Base-by-base conservation (phyloP, 1,140 invertebrate genomes). In the Protaetia brevitarsis region DNA sequence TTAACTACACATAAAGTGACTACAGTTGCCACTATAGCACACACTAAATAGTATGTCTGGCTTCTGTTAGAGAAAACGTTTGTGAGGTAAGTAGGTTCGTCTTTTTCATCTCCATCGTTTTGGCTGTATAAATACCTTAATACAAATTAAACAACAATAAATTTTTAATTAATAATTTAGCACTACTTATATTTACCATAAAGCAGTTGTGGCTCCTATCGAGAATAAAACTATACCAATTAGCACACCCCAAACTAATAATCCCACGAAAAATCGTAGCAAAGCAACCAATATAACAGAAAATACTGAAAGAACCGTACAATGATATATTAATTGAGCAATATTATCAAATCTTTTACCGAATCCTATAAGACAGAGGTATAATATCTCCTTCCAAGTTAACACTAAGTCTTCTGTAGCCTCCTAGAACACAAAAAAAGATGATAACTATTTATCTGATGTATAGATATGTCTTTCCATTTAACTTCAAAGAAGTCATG, bases 191-290 rank as follows among this genome's bases (percentile, higher is more conserved):
- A 76, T 78, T 83, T 82, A 88, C 91, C 91, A 93, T 30, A 92
- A 78, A 68, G 84, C 86, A 27, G 81, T 80, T 23, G 89, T 85
- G 64, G 82, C 84, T 67, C 77, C 82, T 27, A 88, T 76, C 41
- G 84, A 84, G 8, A 83, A 84, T 1, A 88, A 28, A 13, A 86
- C 79, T 7, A 85, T 82, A 1, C 85, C 80, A 28, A 84, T 74
- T 6, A 92, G 76, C 19, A 91, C 84, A 4, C 89, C 72, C 85
- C 89, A 92, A 60, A 92, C 85, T 16, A 92, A 79, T 56, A 86
- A 73, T 56, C 83, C 83, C 2, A 85, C 87, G 26, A 87, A 72
- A 72, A 83, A 88, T 66, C 86, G 79, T 65, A 90, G 85, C 21
- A 88, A 76, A 26, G 89, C 73, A 7, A 89, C 76, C 29, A 88